phyloP scores from a whole-genome alignment of 2,113 vertebrate species.

The Gallinago paraguaiae region DNA sequence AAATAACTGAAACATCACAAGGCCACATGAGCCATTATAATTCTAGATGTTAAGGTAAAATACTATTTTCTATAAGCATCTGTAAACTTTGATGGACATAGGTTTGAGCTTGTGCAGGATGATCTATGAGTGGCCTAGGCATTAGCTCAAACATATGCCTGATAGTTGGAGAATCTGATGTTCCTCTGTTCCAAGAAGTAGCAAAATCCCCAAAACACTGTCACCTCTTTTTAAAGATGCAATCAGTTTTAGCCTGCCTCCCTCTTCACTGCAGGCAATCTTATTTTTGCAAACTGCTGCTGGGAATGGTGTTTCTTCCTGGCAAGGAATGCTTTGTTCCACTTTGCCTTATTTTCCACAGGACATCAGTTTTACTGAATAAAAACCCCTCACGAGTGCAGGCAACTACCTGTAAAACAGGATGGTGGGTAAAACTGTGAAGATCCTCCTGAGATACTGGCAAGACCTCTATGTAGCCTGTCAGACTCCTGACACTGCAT shows the following conservation, averaged over 20 bases:
- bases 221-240: not conserved
- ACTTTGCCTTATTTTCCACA: not conserved
- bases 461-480: not conserved
- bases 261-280: not conserved
- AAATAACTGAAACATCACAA: not conserved
- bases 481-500: not conserved
- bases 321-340: not conserved
- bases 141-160: not conserved
- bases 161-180: not conserved
- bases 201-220: not conserved
- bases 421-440: not conserved
- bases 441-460: not conserved
- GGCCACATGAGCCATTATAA: not conserved
- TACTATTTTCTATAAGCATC: not conserved
- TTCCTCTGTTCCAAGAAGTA: not conserved
- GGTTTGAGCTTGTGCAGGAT: not conserved
- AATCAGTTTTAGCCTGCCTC: not conserved
- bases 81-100: not conserved
- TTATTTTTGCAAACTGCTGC: not conserved
- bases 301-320: not conserved
- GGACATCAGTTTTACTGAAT: not conserved
- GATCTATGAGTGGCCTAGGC: not conserved
- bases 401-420: not conserved
- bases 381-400: not conserved
- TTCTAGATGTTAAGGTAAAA: not conserved